Percentiles rank a stretch among this genome's conserved stretches.
phyloP scores from a whole-genome alignment of 2,113 vertebrate species.

The Camelus dromedarius region DNA sequence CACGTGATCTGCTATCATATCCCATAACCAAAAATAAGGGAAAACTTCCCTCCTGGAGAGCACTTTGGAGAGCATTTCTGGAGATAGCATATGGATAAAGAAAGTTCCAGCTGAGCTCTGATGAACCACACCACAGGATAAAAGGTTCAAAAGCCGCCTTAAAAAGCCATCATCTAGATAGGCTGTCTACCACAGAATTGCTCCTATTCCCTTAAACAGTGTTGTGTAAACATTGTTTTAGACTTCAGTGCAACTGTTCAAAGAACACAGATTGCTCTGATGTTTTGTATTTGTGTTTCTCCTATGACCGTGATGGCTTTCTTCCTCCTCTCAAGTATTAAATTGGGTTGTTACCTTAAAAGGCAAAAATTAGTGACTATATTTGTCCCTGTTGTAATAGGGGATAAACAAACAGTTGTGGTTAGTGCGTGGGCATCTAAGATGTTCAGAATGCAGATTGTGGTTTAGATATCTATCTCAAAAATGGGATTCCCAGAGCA shows the following conservation, averaged over 20 bases:
- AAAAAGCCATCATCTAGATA: not conserved
- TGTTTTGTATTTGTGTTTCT: slow-evolving; percentile 49
- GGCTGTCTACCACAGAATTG: not conserved
- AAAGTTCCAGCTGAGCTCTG: not conserved
- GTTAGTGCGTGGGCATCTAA: slow-evolving; percentile 62
- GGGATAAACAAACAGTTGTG: slow-evolving; percentile 76
- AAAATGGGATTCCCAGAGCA: slow-evolving; percentile 6
- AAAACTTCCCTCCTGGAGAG: not conserved
- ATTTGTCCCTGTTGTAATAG: slow-evolving; percentile 72
- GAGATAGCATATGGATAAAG: not conserved
- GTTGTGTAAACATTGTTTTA: not conserved
- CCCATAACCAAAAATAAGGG: not conserved
- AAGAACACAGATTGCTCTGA: slow-evolving; percentile 20
- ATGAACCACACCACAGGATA: not conserved
- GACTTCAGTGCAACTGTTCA: not conserved
- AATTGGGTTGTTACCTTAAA: slow-evolving; percentile 76
- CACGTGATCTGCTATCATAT: not conserved
- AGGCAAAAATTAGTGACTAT: slow-evolving; percentile 76
- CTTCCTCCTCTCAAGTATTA: not conserved
- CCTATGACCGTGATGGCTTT: not conserved
- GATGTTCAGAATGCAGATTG: slow-evolving; percentile 67
- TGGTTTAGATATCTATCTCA: slow-evolving; percentile 54
- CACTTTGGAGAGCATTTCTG: not conserved
- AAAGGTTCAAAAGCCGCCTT: not conserved
- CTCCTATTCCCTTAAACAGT: not conserved